Evolutionary conservation across 2,113 vertebrate species (phyloP).

Genomic region (Nothocercus julius): DNA sequence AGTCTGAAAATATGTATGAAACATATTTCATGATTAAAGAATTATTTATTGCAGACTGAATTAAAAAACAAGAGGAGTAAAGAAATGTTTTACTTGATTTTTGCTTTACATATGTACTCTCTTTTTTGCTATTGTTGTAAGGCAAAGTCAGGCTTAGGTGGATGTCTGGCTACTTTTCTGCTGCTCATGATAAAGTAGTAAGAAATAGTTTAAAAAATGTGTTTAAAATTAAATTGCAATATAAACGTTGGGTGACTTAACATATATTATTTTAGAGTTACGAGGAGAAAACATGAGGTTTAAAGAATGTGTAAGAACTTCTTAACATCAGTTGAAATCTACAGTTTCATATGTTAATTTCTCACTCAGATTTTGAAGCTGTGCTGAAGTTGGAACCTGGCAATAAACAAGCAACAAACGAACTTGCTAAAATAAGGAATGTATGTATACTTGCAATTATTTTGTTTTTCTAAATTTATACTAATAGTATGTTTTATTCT

Average conservation of each 20-base stretch:
- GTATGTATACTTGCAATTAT: conserved; percentile 64
- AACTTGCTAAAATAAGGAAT: conserved; percentile 88
- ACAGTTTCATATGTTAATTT: not conserved
- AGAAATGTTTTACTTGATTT: not conserved
- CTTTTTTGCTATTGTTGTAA: too few relatives aligned
- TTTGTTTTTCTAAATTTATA: not conserved
- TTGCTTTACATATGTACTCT: not conserved
- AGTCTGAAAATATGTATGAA: not conserved
- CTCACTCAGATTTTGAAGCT: conserved; percentile 87
- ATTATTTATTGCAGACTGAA: not conserved
- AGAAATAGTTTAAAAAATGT: not conserved
- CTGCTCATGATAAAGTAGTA: not conserved
- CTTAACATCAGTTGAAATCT: not conserved
- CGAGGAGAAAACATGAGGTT: not conserved
- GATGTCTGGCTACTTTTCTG: not conserved
- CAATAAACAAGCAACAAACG: conserved; percentile 92
- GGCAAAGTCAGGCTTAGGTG: not conserved
- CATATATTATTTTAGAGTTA: not conserved
- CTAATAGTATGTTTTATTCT: not conserved
- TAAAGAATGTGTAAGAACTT: not conserved
- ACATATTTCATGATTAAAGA: not conserved
- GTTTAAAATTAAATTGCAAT: not conserved
- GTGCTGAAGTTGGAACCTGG: conserved; percentile 92
- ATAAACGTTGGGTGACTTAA: not conserved
- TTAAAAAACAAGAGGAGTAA: not conserved